Base-by-base conservation (phyloP, 2,113 vertebrate species). In the Thinocorus orbignyianus region DNA sequence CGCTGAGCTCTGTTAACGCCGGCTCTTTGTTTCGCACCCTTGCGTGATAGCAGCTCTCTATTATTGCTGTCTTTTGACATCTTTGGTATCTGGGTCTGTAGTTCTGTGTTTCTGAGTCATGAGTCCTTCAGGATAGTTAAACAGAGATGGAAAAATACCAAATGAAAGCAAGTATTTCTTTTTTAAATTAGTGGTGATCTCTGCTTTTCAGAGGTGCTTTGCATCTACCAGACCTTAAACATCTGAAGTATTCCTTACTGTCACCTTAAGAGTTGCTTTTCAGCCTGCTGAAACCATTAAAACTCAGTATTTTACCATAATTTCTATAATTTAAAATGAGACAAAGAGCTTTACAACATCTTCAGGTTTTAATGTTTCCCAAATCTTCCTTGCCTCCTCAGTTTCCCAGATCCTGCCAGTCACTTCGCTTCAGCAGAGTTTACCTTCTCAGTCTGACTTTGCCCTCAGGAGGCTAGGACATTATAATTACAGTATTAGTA, bases 21-120 rank as follows among this genome's bases (percentile, higher is more conserved):
- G 6, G 62, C 60, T 84, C 90, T 96, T 92, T 87, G 93, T 92
- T 93, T 91, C 49, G 1, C 64, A 33, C 80, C 52, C 33, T 25
- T 10, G 42, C 1, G 4, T 79, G 88, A 92, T 65, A 74, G 72
- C 70, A 69, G 83, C 77, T 86, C 71, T 44, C 76, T 64, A 8
- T 44, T 79, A 31, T 3, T 71, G 24, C 82, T 37, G 17, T 66
- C 23, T 39, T 65, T 31, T 26, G 30, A 49, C 74, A 33, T 89
- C 77, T 55, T 33, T 26, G 6, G 26, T 44, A 4, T 78, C 52
- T 91, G 72, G 39, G 44, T 30, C 39, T 48, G 20, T 19, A 51
- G 51, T 23, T 42, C 44, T 31, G 26, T 18, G 2, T 82, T 81
- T 93, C 64, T 70, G 72, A 83, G 51, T 65, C 60, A 16, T 6